These are phyloP conservation scores for Meles meles DNA, from an alignment of 2,113 vertebrate genomes.

Conservation along the genomic window DNA sequence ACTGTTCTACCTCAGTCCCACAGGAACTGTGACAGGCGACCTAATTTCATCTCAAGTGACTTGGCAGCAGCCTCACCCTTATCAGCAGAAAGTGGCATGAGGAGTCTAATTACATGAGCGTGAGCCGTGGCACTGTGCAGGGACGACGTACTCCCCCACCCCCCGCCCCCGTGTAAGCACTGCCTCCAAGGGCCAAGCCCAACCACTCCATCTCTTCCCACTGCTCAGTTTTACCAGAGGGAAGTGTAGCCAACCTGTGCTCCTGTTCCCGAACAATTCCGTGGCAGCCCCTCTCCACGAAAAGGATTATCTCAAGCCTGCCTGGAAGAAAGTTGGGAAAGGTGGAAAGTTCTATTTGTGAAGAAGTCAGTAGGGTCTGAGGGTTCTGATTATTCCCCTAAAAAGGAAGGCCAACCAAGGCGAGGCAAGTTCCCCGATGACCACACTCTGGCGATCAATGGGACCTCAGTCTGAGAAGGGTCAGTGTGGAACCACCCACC, in stretches of 20 bases:
- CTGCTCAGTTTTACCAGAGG: not conserved
- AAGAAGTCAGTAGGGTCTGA: not conserved
- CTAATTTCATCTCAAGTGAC: constrained; percentile 44
- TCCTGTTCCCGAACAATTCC: not conserved
- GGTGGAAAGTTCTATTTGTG: not conserved
- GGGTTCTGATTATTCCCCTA: not conserved
- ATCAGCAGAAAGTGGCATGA: not conserved
- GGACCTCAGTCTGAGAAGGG: not conserved
- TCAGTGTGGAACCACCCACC: not conserved
- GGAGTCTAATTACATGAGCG: not conserved
- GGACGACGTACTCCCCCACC: not conserved
- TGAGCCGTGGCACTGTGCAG: not conserved
- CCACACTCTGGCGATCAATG: not conserved
- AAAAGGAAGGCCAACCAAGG: not conserved
- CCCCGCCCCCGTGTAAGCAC: accelerated
- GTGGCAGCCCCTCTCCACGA: not conserved
- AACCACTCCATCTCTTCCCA: not conserved
- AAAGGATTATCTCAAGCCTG: not conserved
- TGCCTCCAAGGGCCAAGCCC: not conserved
- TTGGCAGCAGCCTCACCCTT: not conserved
- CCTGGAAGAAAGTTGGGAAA: not conserved
- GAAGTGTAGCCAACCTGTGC: not conserved
- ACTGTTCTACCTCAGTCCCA: not conserved
- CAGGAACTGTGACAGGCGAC: constrained; percentile 26
- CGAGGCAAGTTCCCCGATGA: not conserved